Percentiles rank a stretch among this genome's conserved stretches.
Evolutionary conservation across 2,888 invertebrate genomes (phyloP).

Genomic region (Blomia tropicalis): DNA sequence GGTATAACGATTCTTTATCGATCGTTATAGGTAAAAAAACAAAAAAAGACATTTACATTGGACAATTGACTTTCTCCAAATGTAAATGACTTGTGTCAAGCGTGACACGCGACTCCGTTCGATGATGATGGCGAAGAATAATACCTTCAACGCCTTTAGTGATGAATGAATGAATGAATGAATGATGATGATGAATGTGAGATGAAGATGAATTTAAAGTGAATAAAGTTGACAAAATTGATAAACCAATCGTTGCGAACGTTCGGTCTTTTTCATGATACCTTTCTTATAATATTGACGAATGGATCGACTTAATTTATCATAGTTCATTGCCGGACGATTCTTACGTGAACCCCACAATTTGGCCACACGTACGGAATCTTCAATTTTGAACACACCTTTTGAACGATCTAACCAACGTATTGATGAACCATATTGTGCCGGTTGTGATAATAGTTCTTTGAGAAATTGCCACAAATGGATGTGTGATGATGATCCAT

Average conservation of each 20-base stretch:
- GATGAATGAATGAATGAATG: neutral
- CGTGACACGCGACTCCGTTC: too few relatives aligned
- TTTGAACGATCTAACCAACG: constrained; percentile 86
- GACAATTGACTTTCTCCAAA: too few relatives aligned
- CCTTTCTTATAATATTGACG: constrained; percentile 98
- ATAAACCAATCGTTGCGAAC: constrained; percentile 92
- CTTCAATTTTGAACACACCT: constrained; percentile 97
- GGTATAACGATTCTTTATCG: too few relatives aligned
- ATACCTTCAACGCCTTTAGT: too few relatives aligned
- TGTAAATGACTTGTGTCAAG: too few relatives aligned
- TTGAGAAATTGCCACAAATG: constrained; percentile 98
- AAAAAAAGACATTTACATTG: too few relatives aligned
- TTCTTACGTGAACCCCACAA: constrained; percentile 97
- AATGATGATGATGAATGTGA: neutral
- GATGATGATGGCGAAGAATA: neutral
- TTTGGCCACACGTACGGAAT: constrained; percentile 88
- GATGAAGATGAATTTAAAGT: constrained; percentile 44
- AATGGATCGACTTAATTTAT: constrained; percentile 90
- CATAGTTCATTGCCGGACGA: constrained; percentile 98
- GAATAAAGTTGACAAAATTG: constrained; percentile 93
- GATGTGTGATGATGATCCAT: constrained; percentile 52
- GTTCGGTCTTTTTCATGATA: constrained; percentile 96
- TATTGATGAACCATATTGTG: constrained; percentile 78
- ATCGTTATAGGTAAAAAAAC: too few relatives aligned
- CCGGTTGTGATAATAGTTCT: constrained; percentile 74